Conservation (phyloP, 2,113 vertebrate genomes). For the Phodopus roborovskii region DNA sequence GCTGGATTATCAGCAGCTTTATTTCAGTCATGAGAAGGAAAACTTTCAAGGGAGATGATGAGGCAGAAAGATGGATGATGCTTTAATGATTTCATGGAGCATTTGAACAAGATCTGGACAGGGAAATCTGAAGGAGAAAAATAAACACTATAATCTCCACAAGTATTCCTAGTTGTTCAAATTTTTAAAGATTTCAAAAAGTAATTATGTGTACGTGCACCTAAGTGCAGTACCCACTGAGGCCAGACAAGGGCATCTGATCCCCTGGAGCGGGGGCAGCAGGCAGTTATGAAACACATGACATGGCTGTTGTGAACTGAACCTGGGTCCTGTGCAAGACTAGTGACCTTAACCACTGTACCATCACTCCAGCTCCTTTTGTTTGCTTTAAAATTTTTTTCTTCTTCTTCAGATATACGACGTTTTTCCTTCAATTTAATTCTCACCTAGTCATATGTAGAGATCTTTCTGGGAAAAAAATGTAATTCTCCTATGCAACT, state of each 20-base stretch:
- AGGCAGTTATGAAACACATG: background rate
- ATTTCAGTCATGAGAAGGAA: background rate
- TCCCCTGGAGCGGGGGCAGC: background rate
- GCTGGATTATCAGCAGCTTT: background rate
- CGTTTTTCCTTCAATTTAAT: no score
- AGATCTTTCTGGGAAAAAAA: rapidly evolving
- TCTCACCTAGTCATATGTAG: background rate
- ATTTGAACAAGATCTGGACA: background rate
- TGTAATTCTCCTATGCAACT: background rate
- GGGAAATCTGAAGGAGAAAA: background rate
- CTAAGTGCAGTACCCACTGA: background rate
- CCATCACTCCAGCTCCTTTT: background rate
- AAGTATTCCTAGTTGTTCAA: background rate
- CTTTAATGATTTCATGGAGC: background rate
- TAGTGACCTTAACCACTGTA: background rate
- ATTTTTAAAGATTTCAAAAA: background rate
- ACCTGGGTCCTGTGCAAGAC: background rate
- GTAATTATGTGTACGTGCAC: background rate
- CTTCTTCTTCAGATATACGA: background rate
- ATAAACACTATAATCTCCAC: no score
- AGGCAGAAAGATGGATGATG: background rate
- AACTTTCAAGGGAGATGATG: no score
- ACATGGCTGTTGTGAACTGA: background rate
- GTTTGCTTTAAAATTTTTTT: background rate
- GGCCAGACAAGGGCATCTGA: background rate